Conservation (phyloP, 2,888 invertebrate genomes). For the Globia sparganii region DNA sequence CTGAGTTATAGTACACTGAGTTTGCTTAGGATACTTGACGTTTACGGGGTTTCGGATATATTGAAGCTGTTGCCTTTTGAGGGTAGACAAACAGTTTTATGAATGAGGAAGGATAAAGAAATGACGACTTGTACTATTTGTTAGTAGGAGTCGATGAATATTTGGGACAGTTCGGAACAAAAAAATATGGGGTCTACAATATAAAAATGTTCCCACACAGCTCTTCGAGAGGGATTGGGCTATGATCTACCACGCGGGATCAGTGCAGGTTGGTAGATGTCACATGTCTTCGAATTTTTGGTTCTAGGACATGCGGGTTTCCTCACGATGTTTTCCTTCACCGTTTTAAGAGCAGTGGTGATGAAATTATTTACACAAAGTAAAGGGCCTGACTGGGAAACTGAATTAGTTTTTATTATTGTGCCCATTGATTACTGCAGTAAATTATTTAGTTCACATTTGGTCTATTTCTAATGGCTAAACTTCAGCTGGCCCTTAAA, state of each 20-base stretch:
- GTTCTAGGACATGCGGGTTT: neutral
- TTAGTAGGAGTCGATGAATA: neutral
- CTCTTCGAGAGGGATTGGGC: no score
- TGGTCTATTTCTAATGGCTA: neutral
- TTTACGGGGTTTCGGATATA: conserved; percentile 58
- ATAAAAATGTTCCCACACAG: no score
- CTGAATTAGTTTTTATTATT: neutral
- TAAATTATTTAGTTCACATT: neutral
- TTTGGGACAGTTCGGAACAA: neutral
- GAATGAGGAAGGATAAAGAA: conserved; percentile 29
- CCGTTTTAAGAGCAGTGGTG: no score
- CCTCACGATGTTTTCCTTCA: neutral
- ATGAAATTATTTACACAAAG: neutral
- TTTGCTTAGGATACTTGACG: conserved; percentile 67
- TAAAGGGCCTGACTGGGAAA: neutral
- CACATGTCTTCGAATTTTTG: no score
- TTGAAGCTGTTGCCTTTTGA: conserved; percentile 53
- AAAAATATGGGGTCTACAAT: neutral
- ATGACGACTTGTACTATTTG: conserved; percentile 25
- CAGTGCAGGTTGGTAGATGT: no score
- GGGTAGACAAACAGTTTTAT: conserved; percentile 51
- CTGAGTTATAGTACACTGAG: conserved; percentile 61
- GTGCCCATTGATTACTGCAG: neutral
- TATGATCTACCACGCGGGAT: no score
- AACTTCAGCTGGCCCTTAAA: conserved; percentile 19